A percentile compares a stretch with the other conserved stretches of the same genome.
These are phyloP conservation scores for Corvus cornix DNA, from an alignment of 2,113 vertebrate genomes.

Conservation along the genomic window DNA sequence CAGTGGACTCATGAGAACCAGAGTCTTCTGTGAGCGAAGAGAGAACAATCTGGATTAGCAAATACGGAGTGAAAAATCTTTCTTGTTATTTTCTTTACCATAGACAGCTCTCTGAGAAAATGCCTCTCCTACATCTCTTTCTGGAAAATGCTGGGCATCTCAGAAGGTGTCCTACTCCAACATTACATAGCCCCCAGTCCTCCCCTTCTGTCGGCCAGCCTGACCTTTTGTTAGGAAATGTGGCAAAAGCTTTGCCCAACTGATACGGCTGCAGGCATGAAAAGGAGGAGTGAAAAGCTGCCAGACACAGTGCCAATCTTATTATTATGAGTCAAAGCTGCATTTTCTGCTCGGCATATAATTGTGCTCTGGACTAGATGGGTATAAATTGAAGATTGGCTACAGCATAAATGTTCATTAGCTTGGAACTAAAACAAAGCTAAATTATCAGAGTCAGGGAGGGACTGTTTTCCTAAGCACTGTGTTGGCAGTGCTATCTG, in stretches of 20 bases:
- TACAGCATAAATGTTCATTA: conserved; percentile 55
- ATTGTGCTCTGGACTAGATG: conserved; percentile 47
- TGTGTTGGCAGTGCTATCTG: not conserved
- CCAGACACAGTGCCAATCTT: conserved; percentile 42
- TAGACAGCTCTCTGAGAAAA: not conserved
- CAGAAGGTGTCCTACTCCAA: not conserved
- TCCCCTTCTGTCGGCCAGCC: not conserved
- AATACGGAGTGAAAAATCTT: not conserved
- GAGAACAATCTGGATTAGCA: not conserved
- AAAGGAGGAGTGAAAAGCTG: conserved; percentile 17
- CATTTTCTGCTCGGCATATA: not conserved
- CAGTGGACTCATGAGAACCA: not conserved
- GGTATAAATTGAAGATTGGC: conserved; percentile 56
- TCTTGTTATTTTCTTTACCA: not conserved
- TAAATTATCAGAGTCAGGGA: conserved; percentile 38
- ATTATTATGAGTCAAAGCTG: conserved; percentile 57
- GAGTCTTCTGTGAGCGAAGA: not conserved
- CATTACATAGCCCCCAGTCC: not conserved
- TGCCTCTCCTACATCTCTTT: not conserved
- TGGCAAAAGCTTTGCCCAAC: not conserved
- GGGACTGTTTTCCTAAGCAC: conserved; percentile 21
- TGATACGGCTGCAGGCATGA: not conserved
- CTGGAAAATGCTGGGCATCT: not conserved
- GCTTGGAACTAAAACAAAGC: conserved; percentile 57
- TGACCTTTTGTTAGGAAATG: not conserved